A percentile compares a stretch with the other conserved stretches of the same genome.
phyloP scores from a whole-genome alignment of 1,140 invertebrate genomes.

The Ladona fulva region DNA sequence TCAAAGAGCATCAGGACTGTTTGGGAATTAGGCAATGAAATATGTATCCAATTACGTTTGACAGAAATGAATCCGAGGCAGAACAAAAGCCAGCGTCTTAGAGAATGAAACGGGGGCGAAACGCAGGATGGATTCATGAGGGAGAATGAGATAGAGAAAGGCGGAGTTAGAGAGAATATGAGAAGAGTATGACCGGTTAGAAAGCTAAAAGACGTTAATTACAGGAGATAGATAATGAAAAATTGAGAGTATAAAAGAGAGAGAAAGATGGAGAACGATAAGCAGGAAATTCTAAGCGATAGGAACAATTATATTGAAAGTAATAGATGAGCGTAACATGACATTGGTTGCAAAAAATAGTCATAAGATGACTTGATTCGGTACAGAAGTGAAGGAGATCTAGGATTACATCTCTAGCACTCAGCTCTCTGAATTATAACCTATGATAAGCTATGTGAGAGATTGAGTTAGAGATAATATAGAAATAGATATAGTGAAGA shows the following conservation, averaged over 20 bases:
- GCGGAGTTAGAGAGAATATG: background rate
- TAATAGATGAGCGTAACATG: too few species aligned
- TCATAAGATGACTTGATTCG: too few species aligned
- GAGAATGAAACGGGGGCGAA: too few species aligned
- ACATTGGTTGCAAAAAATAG: too few species aligned
- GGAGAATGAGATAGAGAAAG: background rate
- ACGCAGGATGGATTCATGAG: background rate
- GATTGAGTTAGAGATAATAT: too few species aligned
- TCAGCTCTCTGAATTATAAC: too few species aligned
- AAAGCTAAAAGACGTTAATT: background rate
- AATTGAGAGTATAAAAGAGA: background rate
- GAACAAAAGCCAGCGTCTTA: conserved; percentile 4
- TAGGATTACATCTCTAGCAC: too few species aligned
- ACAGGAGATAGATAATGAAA: background rate
- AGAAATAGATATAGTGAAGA: too few species aligned
- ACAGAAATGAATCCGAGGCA: background rate
- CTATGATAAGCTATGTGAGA: too few species aligned
- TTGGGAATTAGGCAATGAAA: conserved; percentile 9
- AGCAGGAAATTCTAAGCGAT: background rate
- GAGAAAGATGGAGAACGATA: background rate
- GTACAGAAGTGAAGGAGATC: too few species aligned
- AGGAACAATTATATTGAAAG: too few species aligned
- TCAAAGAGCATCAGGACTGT: conserved; percentile 4
- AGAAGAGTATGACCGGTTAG: background rate
- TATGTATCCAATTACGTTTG: conserved; percentile 10